Evolutionary conservation across 35 echinoderm and acorn worm species (phyloP), one percentile per base, ranked within the genome.

Genomic region (Hemicentrotus pulcherrimus): DNA sequence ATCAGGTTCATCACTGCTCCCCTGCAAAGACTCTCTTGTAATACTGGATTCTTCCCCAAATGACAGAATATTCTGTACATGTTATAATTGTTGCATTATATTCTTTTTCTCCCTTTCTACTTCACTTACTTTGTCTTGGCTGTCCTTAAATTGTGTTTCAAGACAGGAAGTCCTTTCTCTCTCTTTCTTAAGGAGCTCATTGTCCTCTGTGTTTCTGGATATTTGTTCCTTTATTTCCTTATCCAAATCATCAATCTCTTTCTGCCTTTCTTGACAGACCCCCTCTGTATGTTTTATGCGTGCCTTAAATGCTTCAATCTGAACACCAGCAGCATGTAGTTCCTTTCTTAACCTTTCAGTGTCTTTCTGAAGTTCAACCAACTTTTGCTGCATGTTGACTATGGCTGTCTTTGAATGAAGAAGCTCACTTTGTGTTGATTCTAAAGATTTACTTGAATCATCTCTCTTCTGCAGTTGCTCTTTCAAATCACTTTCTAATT

Each of bases 281-380:
- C 46, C 91, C 91, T 93, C 91, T 6, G 48, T 47, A 31, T 93
- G 91, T 31, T 58, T 93, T 47, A 93, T 58, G 32, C 48, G 35
- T 24, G 48, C 91, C 91, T 58, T 93, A 4, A 93, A 93, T 47
- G 50, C 91, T 47, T 93, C 91, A 93, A 58, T 93, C 46, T 93
- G 16, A 12, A 93, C 91, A n/a, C 91, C 91, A 48, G 91, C 91
- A 18, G 91, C 91, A 93, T 93, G 91, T 4, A 93, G 91, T 47
- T 95, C 94, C 46, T 95, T 95, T 47, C 55, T 91, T 19, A 95
- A 46, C 48, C 86, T 95, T 9, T 90, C 88, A 24, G 48, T 90
- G 48, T 95, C 94, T 91, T 47, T 95, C 32, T 88, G 85, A 31
- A 91, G 47, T 35, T 95, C 88, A 22, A 86, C 87, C 59, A 95